Evolutionary conservation across 2,113 vertebrate genomes (phyloP), one percentile per base, ranked within the genome.

Genomic region (rabbit (Oryctolagus cuniculus)): DNA sequence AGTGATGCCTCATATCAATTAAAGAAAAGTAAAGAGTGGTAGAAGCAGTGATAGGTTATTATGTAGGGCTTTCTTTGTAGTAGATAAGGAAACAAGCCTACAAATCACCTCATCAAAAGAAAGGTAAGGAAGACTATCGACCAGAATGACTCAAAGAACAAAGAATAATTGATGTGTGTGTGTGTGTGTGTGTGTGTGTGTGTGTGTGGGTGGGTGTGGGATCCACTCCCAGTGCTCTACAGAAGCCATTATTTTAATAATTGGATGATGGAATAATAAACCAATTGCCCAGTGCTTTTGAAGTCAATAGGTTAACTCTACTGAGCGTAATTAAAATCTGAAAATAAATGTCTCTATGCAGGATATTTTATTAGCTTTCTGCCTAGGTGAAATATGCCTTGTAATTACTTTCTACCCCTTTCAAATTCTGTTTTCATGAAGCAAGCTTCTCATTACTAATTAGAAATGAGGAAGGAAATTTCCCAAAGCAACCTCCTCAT

Each of bases 301-400:
- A 93, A 83, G 84, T 87, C 82, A 89, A 13, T 63, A 94, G 66
- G 93, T 96, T 97, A 96, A 81, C 67, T 72, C 92, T 95, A 85
- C 61, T 95, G 53, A 84, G 72, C 90, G 94, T 95, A 97, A 97
- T 96, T 97, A 96, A 95, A 91, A 95, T 91, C 73, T 89, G 31
- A 51, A 94, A 93, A 92, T 96, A 96, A 96, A 96, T 91, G 66
- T 63, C 61, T 87, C 3, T 87, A 51, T 55, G 69, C 55, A 93
- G 81, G 55, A 67, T 93, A 84, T 93, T 95, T 96, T 75, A 95
- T 97, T 91, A 90, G 72, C 93, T 36, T 89, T 96, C 44, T 77
- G 58, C 72, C 55, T 87, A 81, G 27, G 80, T 94, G 85, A 81
- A 95, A 31, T 91, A 87, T 58, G 91, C 72, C 29, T 95, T 49